Percentiles rank a stretch among this genome's conserved stretches.
Evolutionary conservation across 2,797 vertebrate species (phyloP).

Genomic region (Knipowitschia caucasica): DNA sequence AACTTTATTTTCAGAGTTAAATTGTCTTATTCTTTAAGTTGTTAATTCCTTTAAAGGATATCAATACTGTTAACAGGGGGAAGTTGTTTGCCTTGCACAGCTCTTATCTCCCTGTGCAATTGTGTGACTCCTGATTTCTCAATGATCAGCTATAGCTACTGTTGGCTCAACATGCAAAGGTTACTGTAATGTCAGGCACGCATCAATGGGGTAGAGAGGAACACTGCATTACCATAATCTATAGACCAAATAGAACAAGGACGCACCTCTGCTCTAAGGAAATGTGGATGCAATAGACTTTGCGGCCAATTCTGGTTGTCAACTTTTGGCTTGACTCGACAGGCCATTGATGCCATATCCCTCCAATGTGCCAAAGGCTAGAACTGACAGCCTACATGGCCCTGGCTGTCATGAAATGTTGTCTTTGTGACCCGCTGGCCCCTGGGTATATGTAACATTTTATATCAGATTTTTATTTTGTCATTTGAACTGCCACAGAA

Average conservation of each 20-base stretch:
- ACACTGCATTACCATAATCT: conserved; percentile 81
- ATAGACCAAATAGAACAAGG: conserved; percentile 59
- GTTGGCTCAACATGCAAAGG: conserved; percentile 77
- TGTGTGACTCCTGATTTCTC: conserved; percentile 31
- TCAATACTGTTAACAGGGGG: conserved; percentile 32
- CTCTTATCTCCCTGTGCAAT: conserved; percentile 27
- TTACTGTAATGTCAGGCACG: conserved; percentile 78
- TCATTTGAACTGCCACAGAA: background rate
- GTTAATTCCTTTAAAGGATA: conserved; percentile 43
- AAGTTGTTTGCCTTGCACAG: conserved; percentile 37
- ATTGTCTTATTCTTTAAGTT: conserved; percentile 46
- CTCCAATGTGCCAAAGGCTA: conserved; percentile 11
- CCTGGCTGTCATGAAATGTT: conserved; percentile 12
- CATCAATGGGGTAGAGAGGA: conserved; percentile 72
- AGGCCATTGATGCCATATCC: conserved; percentile 18
- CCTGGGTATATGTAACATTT: conserved; percentile 17
- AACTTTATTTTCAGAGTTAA: conserved; percentile 51
- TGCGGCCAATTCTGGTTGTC: conserved; percentile 30
- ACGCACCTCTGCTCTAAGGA: conserved; percentile 10
- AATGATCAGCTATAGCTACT: conserved; percentile 73
- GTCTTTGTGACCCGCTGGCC: conserved; percentile 24
- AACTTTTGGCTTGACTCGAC: conserved; percentile 20
- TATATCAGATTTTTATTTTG: conserved; percentile 14
- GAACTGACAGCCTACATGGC: conserved; percentile 19
- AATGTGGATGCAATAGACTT: conserved; percentile 9